Evolutionary conservation across 1,140 invertebrate species (phyloP).

Genomic region (Globodera rostochiensis): DNA sequence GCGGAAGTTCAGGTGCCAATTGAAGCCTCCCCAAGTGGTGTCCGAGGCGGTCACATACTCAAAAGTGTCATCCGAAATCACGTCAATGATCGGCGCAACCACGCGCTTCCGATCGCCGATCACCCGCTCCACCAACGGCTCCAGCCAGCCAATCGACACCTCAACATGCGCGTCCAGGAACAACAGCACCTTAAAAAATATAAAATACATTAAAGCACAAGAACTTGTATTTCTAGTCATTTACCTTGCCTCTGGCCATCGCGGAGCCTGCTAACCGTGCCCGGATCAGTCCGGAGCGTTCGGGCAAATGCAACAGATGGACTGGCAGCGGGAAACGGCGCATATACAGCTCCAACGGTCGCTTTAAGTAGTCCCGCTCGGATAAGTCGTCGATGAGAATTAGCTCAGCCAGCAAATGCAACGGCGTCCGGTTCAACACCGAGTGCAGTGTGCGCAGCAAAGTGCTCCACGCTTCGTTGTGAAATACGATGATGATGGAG

Average conservation of each 20-base stretch:
- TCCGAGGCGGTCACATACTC: constrained; percentile 86
- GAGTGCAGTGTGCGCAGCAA: constrained; percentile 82
- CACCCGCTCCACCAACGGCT: constrained; percentile 79
- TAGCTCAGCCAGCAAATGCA: constrained; percentile 78
- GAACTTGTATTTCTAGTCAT: background rate
- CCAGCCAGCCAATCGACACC: constrained; percentile 84
- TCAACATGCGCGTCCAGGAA: constrained; percentile 93
- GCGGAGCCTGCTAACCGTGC: constrained; percentile 82
- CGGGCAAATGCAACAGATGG: constrained; percentile 67
- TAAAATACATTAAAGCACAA: background rate
- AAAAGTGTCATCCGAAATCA: constrained; percentile 90
- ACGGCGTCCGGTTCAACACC: constrained; percentile 80
- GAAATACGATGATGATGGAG: constrained; percentile 83
- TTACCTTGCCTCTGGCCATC: constrained; percentile 74
- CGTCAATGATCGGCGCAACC: constrained; percentile 91
- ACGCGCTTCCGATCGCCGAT: constrained; percentile 74
- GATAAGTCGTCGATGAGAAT: constrained; percentile 89
- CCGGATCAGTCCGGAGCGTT: constrained; percentile 80
- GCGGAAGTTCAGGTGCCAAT: constrained; percentile 94
- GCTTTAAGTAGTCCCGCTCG: constrained; percentile 76
- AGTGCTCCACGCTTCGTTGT: constrained; percentile 89
- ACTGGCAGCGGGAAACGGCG: constrained; percentile 73
- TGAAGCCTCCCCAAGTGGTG: constrained; percentile 86
- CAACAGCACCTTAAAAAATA: constrained; percentile 72
- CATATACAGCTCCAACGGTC: constrained; percentile 78